phyloP scores from a whole-genome alignment of 2,888 invertebrate genomes.

The Julus scandinavius region DNA sequence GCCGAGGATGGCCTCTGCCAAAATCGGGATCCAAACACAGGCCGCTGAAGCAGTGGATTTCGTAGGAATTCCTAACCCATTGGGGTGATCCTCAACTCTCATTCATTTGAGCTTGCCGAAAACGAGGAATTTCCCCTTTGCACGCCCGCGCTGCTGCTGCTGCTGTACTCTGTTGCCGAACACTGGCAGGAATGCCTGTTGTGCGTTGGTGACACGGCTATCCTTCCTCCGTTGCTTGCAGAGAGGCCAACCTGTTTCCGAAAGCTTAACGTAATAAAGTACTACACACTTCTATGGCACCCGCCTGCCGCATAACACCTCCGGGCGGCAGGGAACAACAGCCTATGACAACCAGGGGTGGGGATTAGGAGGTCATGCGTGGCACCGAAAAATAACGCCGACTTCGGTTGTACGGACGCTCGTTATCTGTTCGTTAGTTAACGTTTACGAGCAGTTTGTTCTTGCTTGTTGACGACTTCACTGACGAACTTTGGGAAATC shows the following conservation, averaged over 20 bases:
- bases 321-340: not conserved
- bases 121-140: not conserved
- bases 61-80: not conserved
- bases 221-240: not conserved
- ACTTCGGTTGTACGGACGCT: not conserved
- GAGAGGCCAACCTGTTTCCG: not conserved
- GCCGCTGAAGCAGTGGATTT: not conserved
- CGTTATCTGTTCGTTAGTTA: too few species aligned
- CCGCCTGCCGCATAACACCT: not conserved
- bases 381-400: slow-evolving; percentile 5
- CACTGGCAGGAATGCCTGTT: not conserved
- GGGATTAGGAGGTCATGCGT: not conserved
- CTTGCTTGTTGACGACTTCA: too few species aligned
- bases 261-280: not conserved
- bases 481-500: too few species aligned
- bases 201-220: not conserved
- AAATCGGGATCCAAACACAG: too few species aligned
- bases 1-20: not conserved
- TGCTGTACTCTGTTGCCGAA: not conserved
- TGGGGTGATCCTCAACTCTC: not conserved
- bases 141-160: not conserved
- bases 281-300: slow-evolving; percentile 10
- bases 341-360: not conserved
- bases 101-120: not conserved
- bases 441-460: too few species aligned